These are phyloP conservation scores for Dreissena polymorpha DNA, from an alignment of 1,140 invertebrate genomes.

Conservation along the genomic window DNA sequence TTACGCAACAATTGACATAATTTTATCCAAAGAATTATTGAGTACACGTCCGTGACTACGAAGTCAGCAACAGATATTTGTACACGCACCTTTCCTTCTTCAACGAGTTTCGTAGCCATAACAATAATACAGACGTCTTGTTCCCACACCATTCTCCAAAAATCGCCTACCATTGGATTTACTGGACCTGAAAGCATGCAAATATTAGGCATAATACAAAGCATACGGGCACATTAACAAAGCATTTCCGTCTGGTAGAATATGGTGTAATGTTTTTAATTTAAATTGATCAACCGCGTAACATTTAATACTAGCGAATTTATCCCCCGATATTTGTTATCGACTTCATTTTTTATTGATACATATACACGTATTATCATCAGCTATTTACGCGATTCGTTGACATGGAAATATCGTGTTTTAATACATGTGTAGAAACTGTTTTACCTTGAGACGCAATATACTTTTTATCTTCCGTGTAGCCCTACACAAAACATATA, in stretches of 20 bases:
- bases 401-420: too few relatives aligned
- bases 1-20: too few relatives aligned
- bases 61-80: neutral
- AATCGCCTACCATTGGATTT: slow-evolving; percentile 65
- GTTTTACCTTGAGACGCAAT: slow-evolving; percentile 41
- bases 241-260: too few relatives aligned
- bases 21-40: too few relatives aligned
- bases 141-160: slow-evolving; percentile 78
- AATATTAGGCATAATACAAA: neutral
- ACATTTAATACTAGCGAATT: too few relatives aligned
- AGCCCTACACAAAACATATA: slow-evolving; percentile 7
- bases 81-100: slow-evolving; percentile 64
- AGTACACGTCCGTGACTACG: neutral
- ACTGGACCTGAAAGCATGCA: slow-evolving; percentile 60
- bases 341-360: too few relatives aligned
- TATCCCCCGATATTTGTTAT: too few relatives aligned
- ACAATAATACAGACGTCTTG: slow-evolving; percentile 69
- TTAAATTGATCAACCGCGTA: too few relatives aligned
- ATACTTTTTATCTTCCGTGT: slow-evolving; percentile 20
- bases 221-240: neutral
- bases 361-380: too few relatives aligned
- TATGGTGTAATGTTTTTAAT: too few relatives aligned
- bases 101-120: slow-evolving; percentile 74
- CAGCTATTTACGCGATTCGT: too few relatives aligned
- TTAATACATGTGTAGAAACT: too few relatives aligned